These are phyloP conservation scores for Teleopsis dalmanni DNA, from an alignment of 1,140 invertebrate genomes.

Conservation along the genomic window DNA sequence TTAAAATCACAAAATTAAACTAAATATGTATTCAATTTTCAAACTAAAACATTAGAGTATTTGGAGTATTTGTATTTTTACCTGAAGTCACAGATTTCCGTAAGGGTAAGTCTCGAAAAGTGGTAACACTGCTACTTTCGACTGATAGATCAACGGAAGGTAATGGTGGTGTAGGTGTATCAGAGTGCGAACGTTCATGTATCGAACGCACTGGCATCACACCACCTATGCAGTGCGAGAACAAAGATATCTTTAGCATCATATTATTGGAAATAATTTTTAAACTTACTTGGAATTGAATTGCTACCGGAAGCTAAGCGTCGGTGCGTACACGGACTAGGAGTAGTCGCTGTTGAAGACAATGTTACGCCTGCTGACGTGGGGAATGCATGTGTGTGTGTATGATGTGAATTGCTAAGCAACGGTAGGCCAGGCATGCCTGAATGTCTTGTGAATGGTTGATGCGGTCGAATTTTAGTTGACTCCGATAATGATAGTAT, in stretches of 20 bases:
- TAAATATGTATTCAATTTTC: no score
- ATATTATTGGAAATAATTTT: no score
- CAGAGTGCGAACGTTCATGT: slow-evolving; percentile 85
- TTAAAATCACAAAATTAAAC: no score
- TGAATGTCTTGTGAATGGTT: slow-evolving; percentile 47
- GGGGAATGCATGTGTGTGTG: slow-evolving; percentile 22
- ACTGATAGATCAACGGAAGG: slow-evolving; percentile 84
- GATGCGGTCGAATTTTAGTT: slow-evolving; percentile 79
- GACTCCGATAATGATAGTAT: slow-evolving; percentile 80
- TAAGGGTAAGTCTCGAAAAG: slow-evolving; percentile 78
- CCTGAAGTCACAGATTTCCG: slow-evolving; percentile 78
- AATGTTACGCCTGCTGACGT: slow-evolving; percentile 7
- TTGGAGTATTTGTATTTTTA: no score
- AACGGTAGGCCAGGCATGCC: slow-evolving; percentile 17
- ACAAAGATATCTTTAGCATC: no score
- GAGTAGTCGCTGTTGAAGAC: slow-evolving; percentile 23
- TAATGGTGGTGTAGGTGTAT: slow-evolving; percentile 68
- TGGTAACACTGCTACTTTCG: slow-evolving; percentile 92
- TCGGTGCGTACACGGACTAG: slow-evolving; percentile 56
- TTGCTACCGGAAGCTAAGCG: slow-evolving; percentile 52
- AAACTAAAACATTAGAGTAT: no score
- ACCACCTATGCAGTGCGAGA: slow-evolving; percentile 1
- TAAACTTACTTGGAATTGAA: slow-evolving; percentile 20
- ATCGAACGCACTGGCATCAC: slow-evolving; percentile 47
- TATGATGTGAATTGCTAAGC: slow-evolving; percentile 30